Conservation (phyloP, 2,113 vertebrate genomes). For the Herpetotheres cachinnans region DNA sequence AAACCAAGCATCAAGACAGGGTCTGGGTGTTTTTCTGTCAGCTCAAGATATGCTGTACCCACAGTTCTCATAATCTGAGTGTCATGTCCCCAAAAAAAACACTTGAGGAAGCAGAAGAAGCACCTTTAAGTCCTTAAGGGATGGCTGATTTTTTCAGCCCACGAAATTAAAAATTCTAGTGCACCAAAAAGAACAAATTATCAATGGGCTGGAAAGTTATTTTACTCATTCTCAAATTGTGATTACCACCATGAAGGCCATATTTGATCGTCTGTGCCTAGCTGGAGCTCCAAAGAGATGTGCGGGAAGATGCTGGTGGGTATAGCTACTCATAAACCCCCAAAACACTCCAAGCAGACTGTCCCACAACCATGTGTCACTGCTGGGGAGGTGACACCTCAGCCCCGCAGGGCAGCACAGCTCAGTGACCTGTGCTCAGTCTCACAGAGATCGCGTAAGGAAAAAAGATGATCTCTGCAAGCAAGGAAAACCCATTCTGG, state of each 20-base stretch:
- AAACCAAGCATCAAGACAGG: not conserved
- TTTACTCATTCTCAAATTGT: not conserved
- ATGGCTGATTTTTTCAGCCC: not conserved
- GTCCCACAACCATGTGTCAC: not conserved
- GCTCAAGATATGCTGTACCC: fast-evolving
- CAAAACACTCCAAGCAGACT: not conserved
- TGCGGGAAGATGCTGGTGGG: not conserved
- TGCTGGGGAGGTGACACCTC: not conserved
- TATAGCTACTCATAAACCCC: not conserved
- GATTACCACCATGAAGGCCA: not conserved
- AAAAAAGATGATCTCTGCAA: not conserved
- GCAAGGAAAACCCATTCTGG: not conserved
- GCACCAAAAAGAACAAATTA: not conserved
- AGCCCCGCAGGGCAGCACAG: not conserved
- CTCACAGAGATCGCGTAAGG: not conserved
- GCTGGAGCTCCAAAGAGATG: not conserved
- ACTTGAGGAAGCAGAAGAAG: not conserved
- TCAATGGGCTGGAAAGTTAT: not conserved
- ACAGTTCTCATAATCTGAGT: fast-evolving
- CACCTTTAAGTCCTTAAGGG: not conserved
- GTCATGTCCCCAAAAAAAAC: not conserved
- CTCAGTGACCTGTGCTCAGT: not conserved
- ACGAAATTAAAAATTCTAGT: not conserved
- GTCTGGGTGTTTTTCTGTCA: not conserved
- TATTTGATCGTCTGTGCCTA: not conserved